phyloP scores from a whole-genome alignment of 35 echinoderm and acorn worm genomes.

The Ophiothrix spiculata region DNA sequence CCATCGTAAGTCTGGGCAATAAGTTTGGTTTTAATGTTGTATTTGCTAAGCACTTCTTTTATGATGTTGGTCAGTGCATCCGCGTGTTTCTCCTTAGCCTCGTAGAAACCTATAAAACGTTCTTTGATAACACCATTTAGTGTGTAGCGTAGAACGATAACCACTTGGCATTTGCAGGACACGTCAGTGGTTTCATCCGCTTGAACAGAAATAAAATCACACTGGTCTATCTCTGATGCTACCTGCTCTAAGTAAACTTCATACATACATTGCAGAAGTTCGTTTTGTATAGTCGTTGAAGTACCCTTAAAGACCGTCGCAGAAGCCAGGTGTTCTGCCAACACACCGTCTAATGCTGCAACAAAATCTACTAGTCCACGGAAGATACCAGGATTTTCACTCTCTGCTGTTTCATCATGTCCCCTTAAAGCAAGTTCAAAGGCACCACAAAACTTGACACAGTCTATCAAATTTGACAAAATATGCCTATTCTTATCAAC shows the following conservation, averaged over 20 bases:
- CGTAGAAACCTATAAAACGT: neutral
- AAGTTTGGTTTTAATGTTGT: neutral
- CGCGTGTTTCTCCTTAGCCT: neutral
- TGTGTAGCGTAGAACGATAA: neutral
- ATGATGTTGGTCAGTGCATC: constrained; percentile 15
- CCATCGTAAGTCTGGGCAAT: constrained; percentile 5
- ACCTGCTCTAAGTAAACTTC: neutral
- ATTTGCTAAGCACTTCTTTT: neutral
- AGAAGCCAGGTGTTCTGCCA: neutral
- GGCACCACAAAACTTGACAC: neutral
- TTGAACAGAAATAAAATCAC: neutral
- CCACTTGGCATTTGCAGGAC: neutral
- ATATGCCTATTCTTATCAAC: neutral
- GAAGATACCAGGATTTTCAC: neutral
- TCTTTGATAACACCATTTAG: neutral
- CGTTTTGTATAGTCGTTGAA: neutral
- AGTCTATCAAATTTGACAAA: neutral
- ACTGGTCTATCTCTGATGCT: neutral
- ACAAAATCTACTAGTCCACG: neutral
- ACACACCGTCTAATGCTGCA: neutral
- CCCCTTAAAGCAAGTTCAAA: neutral
- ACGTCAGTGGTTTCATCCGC: neutral
- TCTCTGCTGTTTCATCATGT: neutral
- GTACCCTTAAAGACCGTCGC: neutral
- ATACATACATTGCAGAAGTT: neutral